These are phyloP conservation scores for Trididemnum clinides DNA, from an alignment of 23 tunicate species.

Conservation along the genomic window DNA sequence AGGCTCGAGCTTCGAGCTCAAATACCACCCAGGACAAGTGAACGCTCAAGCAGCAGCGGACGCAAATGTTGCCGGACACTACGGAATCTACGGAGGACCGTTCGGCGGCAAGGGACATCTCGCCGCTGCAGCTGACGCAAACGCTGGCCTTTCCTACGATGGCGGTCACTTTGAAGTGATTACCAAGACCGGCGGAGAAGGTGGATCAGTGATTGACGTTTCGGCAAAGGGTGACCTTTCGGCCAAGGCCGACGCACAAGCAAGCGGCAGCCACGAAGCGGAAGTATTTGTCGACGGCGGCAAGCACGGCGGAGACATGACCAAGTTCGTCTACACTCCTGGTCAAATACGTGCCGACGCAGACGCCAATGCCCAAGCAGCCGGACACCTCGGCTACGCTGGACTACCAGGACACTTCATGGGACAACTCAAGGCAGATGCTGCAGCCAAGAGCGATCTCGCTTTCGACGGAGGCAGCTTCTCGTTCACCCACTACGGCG, in stretches of 20 bases:
- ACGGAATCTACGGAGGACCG: not conserved
- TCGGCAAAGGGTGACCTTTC: slow-evolving; percentile 1
- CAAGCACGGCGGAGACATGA: not conserved
- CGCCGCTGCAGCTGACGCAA: not conserved
- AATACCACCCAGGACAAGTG: slow-evolving; percentile 3
- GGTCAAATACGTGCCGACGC: not conserved
- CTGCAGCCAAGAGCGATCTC: slow-evolving; percentile 19
- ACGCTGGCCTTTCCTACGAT: not conserved
- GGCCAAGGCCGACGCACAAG: not conserved
- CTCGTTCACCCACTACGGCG: not conserved
- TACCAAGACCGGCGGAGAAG: slow-evolving; percentile 12
- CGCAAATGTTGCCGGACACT: not conserved
- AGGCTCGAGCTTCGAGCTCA: not conserved
- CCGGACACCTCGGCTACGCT: not conserved
- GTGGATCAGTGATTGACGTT: not conserved
- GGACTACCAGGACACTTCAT: not conserved
- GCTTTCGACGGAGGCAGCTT: not conserved
- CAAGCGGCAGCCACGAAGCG: slow-evolving; percentile 16
- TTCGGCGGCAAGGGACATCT: slow-evolving; percentile 19
- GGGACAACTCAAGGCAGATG: not conserved
- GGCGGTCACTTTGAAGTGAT: slow-evolving; percentile 5
- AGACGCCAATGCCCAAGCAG: not conserved
- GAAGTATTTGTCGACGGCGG: not conserved
- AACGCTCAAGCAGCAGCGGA: not conserved
- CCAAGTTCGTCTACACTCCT: slow-evolving; percentile 12